Evolutionary conservation across 92 coral and sea anemone genomes (phyloP).

Genomic region (Parazoanthus atlanticus): DNA sequence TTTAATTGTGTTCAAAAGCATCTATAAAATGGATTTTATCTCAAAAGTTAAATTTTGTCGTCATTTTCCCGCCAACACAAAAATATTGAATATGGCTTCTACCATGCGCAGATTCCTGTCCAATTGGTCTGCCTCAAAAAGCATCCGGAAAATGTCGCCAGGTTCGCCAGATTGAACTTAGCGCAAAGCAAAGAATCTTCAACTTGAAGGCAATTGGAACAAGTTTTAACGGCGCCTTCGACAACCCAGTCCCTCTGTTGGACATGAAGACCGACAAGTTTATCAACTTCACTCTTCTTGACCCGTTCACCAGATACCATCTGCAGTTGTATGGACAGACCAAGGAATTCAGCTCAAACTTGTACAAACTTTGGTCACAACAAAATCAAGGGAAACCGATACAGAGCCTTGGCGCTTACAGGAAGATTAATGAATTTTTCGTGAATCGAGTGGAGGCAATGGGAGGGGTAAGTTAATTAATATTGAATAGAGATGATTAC

Average conservation of each 20-base stretch:
- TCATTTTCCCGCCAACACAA: neutral
- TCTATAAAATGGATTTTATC: too few relatives aligned
- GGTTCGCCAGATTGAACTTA: neutral
- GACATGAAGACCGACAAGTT: constrained; percentile 24
- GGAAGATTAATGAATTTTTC: constrained; percentile 7
- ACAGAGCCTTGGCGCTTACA: constrained; percentile 1
- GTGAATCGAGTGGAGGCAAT: constrained; percentile 13
- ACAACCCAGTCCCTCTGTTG: neutral
- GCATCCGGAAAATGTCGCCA: constrained; percentile 3
- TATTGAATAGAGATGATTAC: neutral
- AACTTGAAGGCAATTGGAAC: constrained; percentile 13
- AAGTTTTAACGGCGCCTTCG: constrained; percentile 18
- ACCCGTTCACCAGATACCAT: constrained; percentile 31
- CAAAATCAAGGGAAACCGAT: constrained; percentile 10
- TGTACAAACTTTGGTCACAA: neutral
- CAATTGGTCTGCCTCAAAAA: constrained; percentile 11
- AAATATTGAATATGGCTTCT: neutral
- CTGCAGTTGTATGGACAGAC: constrained; percentile 17
- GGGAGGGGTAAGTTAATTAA: neutral
- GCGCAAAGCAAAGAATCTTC: neutral
- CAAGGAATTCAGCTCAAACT: neutral
- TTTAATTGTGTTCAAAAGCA: too few relatives aligned
- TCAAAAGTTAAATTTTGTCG: too few relatives aligned
- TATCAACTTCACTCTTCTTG: neutral
- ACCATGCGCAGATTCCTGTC: neutral